Base-by-base conservation (phyloP, 2,113 vertebrate genomes). In the Vidua macroura region DNA sequence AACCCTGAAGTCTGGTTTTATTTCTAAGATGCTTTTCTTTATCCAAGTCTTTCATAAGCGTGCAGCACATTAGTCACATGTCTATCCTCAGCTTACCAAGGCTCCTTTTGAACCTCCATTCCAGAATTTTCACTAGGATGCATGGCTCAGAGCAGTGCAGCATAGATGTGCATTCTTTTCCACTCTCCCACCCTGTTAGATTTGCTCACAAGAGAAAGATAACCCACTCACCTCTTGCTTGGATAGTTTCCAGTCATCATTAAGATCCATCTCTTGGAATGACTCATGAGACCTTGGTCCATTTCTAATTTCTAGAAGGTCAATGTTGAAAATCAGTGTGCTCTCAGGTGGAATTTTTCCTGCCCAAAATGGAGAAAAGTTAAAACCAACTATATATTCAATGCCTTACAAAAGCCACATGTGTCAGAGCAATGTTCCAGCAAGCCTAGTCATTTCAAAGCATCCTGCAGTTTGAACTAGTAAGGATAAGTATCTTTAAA, bases 201-300 rank as follows among this genome's bases (percentile, higher is more conserved):
- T 63, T 56, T 77, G 59, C 62, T 86, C 52, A 55, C 41, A 31
- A 63, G 63, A 52, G 35, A 80, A 79, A 6, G 33, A 37, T 59
- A 80, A 85, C 33, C 52, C 25, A 48, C 92, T 96, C 92, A 99
- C 99, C 98, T 99, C 99, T 6, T 98, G 87, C 94, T 97, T 99
- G 70, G 99, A 99, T 30, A 99, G 98, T 67, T 97, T 99, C 99
- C 99, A 99, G 96, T 99, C 99, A 94, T 99, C 99, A 9, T 99
- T 98, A 73, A 99, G 98, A 95, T 99, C 99, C 99, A 99, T 99
- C 90, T 99, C 98, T 96, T 99, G 99, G 96, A 99, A 99, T 22
- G 99, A 99, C 67, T 99, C 99, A 18, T 99, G 99, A 37, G 99
- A 99, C 73, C 99, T 97, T 16, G 99, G 99, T 58, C 99, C 99